Evolutionary conservation across 1,140 invertebrate species (phyloP), one percentile per base, ranked within the genome.

Genomic region (Drosophila santomea): DNA sequence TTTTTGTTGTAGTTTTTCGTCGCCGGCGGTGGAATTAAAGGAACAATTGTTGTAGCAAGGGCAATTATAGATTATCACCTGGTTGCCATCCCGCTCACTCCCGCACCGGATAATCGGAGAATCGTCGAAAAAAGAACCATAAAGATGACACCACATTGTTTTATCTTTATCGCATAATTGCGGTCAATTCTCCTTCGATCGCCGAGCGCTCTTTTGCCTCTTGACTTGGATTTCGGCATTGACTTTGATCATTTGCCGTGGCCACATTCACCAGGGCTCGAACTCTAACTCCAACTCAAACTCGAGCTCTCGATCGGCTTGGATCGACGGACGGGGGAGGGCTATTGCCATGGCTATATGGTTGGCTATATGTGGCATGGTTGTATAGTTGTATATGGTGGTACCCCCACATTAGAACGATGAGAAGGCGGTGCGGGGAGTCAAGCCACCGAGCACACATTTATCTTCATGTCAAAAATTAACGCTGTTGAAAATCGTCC

Each of bases 161-260:
- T 88, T 88, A 88, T 88, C 84, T 88, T 89, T 77, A 88, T 89
- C 84, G 83, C 83, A 89, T 88, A 88, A 89, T 88, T 88, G 83
- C 83, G 83, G 83, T 88, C 78, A 86, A 88, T 82, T 78, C 83
- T 64, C 78, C 63, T 17, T 47, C 52, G 47, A 32, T 28, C 44
- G 43, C 57, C 68, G 39, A 32, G 15, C 44, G 60, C 35, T 39
- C 56, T 35, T 45, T 17, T 59, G 36, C 52, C 66, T 48, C 57
- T 76, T 47, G 72, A 43, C 61, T 56, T 36, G 43, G 56, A 52
- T 48, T 74, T 60, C 23, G 67, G 56, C 57, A n/a, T 48, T 17
- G 41, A 38, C 50, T 74, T 86, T 86, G 83, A 86, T 86, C 83
- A 86, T 86, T 86, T 74, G 72, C 83, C 83, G 82, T 80, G 82